These are phyloP conservation scores for Lucinisca nassula DNA, from an alignment of 2,888 invertebrate species.

Conservation along the genomic window DNA sequence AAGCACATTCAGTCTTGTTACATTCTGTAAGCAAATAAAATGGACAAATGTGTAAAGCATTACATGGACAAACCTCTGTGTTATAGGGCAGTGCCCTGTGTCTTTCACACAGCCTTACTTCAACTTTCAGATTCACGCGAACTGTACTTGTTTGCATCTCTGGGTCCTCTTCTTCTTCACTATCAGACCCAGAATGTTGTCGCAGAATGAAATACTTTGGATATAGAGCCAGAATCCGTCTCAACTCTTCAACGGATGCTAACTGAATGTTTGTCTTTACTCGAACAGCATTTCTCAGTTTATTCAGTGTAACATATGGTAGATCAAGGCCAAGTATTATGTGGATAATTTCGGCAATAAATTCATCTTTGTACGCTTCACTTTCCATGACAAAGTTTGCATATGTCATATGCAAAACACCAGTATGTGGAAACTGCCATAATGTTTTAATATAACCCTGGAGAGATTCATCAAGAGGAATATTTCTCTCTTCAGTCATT, in stretches of 20 bases:
- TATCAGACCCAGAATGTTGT: conserved; percentile 53
- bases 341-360: conserved; percentile 61
- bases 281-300: conserved; percentile 50
- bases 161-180: conserved; percentile 50
- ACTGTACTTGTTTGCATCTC: conserved; percentile 29
- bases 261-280: conserved; percentile 57
- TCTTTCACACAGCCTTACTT: conserved; percentile 61
- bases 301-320: conserved; percentile 66
- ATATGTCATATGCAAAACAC: conserved; percentile 48
- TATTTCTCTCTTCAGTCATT: not conserved
- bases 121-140: conserved; percentile 53
- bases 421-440: conserved; percentile 65
- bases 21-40: conserved; percentile 61
- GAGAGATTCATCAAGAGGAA: not conserved
- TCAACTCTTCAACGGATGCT: conserved; percentile 46
- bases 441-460: conserved; percentile 27
- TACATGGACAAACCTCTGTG: conserved; percentile 54
- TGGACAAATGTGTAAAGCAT: conserved; percentile 60
- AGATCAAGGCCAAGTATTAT: conserved; percentile 54
- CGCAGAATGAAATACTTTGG: conserved; percentile 51
- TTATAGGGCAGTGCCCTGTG: conserved; percentile 63
- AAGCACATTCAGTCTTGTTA: conserved; percentile 44
- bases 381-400: conserved; percentile 63
- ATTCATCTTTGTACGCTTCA: conserved; percentile 63
- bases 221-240: conserved; percentile 61